Base-by-base conservation (phyloP, 2,797 vertebrate species). In the Leptodactylus fallax region DNA sequence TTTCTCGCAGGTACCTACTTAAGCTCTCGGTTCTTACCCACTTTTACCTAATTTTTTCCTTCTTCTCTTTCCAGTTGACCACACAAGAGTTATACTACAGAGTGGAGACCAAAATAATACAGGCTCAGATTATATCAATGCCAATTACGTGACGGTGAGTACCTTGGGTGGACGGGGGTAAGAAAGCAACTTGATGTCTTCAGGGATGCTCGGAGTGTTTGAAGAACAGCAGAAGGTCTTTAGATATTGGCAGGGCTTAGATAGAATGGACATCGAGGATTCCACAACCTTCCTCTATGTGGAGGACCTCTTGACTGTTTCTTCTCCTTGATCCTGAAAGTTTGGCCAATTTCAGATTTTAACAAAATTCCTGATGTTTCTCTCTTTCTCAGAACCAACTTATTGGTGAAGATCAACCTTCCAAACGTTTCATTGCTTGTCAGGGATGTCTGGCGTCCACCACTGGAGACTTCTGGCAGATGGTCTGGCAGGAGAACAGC, bases 91-190 rank as follows among this genome's bases (percentile, higher is more conserved):
- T 87, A 87, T 93, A 85, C 95, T 99, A 84, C 91, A 95, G 90
- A 93, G 94, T 51, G 90, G 91, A 0, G 96, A 99, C 91, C 95
- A 95, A 23, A 91, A 94, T 45, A 87, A 95, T 16, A 94, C 96
- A 9, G 98, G 98, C 49, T 96, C 97, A 0, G 97, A 99, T 94
- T 99, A 99, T 90, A 99, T 99, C 93, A 99, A 99, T 13, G 97
- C 94, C 92, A 99, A 99, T 94, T 99, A 96, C 0, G 93, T 99
- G 71, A 95, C 90, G 96, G 98, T 99, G 87, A 90, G 96, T 12
- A 23, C 79, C 49, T 16, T 56, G 21, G 71, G 25, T 45, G 14
- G 8, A 16, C 9, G 7, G 17, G 55, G 36, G 51, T 9, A 21
- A 11, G 8, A n/a, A 19, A 25, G 55, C 7, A 36, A 21, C 16